A percentile compares a stretch with the other conserved stretches of the same genome.
Conservation (phyloP, 2,888 invertebrate species). For the Thyatira batis region DNA sequence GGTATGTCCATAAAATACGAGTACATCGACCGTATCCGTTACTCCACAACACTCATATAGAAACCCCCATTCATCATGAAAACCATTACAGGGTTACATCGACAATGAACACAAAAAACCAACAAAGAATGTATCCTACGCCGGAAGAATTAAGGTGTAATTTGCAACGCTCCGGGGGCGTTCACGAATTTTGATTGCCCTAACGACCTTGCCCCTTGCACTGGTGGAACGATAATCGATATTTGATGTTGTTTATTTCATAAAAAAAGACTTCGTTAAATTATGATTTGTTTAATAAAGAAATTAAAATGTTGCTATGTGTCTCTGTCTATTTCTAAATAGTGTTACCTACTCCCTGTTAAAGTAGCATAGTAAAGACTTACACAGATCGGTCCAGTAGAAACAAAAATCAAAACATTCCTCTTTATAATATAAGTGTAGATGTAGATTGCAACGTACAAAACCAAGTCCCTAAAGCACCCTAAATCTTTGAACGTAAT, state of each 20-base stretch:
- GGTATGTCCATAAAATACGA: not conserved
- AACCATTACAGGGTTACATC: slow-evolving; percentile 24
- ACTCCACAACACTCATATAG: slow-evolving; percentile 24
- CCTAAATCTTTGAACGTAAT: not conserved
- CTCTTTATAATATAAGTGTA: too few species aligned
- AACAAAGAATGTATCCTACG: slow-evolving; percentile 14
- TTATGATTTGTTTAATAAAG: not conserved
- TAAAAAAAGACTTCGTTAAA: not conserved
- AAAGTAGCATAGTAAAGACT: too few species aligned
- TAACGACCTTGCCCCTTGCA: slow-evolving; percentile 48
- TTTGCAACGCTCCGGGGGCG: slow-evolving; percentile 18
- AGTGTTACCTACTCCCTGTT: too few species aligned
- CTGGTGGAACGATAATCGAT: slow-evolving; percentile 48
- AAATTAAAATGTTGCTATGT: not conserved
- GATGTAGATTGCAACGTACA: too few species aligned
- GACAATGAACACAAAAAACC: slow-evolving; percentile 26
- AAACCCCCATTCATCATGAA: slow-evolving; percentile 36
- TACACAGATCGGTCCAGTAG: too few species aligned
- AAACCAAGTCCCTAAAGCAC: too few species aligned
- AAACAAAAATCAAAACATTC: too few species aligned
- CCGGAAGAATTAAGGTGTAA: slow-evolving; percentile 26
- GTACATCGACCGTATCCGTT: slow-evolving; percentile 10
- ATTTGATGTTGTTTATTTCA: slow-evolving; percentile 36
- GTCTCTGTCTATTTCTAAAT: too few species aligned
- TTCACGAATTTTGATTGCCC: slow-evolving; percentile 34